Percentiles rank a stretch among this genome's conserved stretches.
Evolutionary conservation across 2,797 vertebrate genomes (phyloP).

Genomic region (Chiroxiphia lanceolata): DNA sequence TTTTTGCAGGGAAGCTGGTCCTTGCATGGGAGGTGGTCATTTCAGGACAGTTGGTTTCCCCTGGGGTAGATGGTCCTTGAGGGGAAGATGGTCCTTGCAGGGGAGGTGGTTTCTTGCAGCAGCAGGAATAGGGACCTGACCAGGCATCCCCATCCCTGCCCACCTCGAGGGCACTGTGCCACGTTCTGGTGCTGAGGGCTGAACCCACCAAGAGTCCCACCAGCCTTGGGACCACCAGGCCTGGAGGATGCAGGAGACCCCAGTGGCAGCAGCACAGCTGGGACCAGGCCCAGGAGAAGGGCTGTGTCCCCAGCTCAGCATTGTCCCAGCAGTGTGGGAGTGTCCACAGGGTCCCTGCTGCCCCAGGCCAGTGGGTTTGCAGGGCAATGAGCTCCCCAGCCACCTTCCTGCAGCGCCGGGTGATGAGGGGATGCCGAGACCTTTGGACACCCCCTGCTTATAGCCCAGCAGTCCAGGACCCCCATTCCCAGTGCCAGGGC

Average conservation of each 20-base stretch:
- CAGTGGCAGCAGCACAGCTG: neutral
- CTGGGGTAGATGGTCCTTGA: neutral
- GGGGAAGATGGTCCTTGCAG: neutral
- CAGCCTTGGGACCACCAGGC: neutral
- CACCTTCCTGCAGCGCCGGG: neutral
- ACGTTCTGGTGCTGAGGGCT: neutral
- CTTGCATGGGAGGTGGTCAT: neutral
- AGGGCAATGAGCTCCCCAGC: neutral
- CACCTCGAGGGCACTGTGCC: neutral
- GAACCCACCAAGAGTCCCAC: neutral
- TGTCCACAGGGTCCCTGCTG: neutral
- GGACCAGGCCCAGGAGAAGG: neutral
- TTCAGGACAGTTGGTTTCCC: too few relatives aligned
- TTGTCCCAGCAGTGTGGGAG: fast-evolving
- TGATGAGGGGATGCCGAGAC: neutral
- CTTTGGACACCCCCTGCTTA: neutral
- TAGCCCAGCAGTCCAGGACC: neutral
- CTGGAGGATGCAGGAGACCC: neutral
- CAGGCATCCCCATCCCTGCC: neutral
- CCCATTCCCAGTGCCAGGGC: neutral
- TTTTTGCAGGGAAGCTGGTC: fast-evolving
- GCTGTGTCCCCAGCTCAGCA: neutral
- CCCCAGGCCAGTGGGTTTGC: neutral
- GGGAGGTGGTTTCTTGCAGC: neutral
- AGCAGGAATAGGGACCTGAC: neutral